These are phyloP conservation scores for Tridacna crocea DNA, from an alignment of 2,888 invertebrate genomes.

Conservation along the genomic window DNA sequence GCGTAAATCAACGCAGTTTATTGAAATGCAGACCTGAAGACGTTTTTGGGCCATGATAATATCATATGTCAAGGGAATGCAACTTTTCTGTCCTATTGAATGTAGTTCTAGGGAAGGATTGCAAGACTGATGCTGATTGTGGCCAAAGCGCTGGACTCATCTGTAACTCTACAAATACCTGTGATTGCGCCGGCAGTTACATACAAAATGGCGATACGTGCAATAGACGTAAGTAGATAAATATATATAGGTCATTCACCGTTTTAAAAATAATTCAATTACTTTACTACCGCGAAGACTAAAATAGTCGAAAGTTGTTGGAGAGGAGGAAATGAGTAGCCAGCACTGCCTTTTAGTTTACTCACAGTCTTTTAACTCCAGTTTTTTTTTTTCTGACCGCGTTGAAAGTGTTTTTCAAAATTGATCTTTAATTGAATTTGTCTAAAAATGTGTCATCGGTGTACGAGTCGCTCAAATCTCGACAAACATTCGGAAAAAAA, in stretches of 20 bases:
- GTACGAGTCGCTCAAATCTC: too few species aligned
- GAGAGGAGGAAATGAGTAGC: too few species aligned
- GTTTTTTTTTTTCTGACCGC: not conserved
- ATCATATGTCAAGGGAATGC: too few species aligned
- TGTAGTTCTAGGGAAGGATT: not conserved
- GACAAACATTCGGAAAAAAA: too few species aligned
- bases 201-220: not conserved
- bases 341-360: not conserved
- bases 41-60: too few species aligned
- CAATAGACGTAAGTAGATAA: not conserved
- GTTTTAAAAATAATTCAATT: not conserved
- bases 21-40: not conserved
- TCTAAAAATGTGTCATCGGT: not conserved
- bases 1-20: not conserved
- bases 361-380: not conserved
- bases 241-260: not conserved
- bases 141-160: not conserved
- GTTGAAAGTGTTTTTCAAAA: not conserved
- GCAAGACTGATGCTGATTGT: not conserved
- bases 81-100: too few species aligned
- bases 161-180: not conserved
- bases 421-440: not conserved
- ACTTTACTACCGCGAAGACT: too few species aligned
- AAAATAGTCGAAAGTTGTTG: too few species aligned
- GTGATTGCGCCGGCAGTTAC: constrained; percentile 5